Evolutionary conservation across 2,888 invertebrate species (phyloP).

Genomic region (Lypha dubia): DNA sequence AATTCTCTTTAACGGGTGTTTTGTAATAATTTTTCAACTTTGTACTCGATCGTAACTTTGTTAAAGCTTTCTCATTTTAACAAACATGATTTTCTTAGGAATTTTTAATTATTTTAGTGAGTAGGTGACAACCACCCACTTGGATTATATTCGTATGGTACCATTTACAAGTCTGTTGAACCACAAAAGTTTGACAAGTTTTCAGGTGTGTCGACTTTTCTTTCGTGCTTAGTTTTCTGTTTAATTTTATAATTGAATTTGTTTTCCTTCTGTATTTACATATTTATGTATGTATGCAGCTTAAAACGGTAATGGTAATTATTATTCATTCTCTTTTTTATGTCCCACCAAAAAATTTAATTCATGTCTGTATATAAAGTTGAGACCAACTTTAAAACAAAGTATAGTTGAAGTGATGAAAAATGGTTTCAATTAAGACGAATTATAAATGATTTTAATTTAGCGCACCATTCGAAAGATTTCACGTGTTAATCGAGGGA

Average conservation of each 20-base stretch:
- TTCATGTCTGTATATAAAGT: too few species aligned
- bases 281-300: not conserved
- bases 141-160: not conserved
- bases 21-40: not conserved
- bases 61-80: not conserved
- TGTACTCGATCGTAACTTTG: not conserved
- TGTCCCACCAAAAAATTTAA: too few species aligned
- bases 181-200: slow-evolving; percentile 53
- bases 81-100: slow-evolving; percentile 22
- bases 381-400: too few species aligned
- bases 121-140: slow-evolving; percentile 62
- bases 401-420: too few species aligned
- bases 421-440: too few species aligned
- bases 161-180: slow-evolving; percentile 54
- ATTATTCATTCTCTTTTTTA: not conserved
- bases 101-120: slow-evolving; percentile 50
- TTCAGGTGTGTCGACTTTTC: slow-evolving; percentile 54
- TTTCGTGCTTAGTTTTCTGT: slow-evolving; percentile 25
- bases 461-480: too few species aligned
- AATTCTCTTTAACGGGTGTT: not conserved
- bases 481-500: too few species aligned
- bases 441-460: too few species aligned
- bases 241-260: slow-evolving; percentile 14
- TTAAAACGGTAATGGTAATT: slow-evolving; percentile 3
- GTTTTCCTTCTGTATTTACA: not conserved